These are phyloP conservation scores for Paraescarpia echinospica DNA, from an alignment of 1,140 invertebrate genomes.

Conservation along the genomic window DNA sequence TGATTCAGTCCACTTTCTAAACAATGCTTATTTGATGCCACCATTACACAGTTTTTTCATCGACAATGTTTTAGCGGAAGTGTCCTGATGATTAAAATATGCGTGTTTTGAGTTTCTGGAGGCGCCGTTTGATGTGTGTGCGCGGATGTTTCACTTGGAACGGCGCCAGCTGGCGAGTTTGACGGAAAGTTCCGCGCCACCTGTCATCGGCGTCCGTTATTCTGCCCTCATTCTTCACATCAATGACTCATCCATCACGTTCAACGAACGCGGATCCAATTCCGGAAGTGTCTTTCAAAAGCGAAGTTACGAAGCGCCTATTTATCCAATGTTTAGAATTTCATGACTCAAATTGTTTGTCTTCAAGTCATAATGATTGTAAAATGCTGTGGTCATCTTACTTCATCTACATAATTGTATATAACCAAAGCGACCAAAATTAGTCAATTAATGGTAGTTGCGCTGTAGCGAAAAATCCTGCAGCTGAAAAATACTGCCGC, in stretches of 20 bases:
- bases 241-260: background rate
- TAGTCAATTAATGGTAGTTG: no score
- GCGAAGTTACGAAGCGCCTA: background rate
- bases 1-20: no score
- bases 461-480: no score
- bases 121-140: background rate
- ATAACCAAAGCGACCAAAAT: no score
- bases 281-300: background rate
- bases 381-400: no score
- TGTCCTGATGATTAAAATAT: no score
- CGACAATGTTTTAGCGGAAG: no score
- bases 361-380: background rate
- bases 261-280: background rate
- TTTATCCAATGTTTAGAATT: background rate
- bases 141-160: background rate
- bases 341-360: background rate
- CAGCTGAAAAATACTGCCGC: no score
- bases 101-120: no score
- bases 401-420: no score
- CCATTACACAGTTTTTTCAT: no score
- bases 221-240: background rate
- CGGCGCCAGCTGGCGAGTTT: background rate
- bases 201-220: background rate
- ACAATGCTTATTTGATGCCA: no score
- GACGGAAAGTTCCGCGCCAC: background rate